Conservation (phyloP, 2,113 vertebrate species). For the Porphyrio hochstetteri region DNA sequence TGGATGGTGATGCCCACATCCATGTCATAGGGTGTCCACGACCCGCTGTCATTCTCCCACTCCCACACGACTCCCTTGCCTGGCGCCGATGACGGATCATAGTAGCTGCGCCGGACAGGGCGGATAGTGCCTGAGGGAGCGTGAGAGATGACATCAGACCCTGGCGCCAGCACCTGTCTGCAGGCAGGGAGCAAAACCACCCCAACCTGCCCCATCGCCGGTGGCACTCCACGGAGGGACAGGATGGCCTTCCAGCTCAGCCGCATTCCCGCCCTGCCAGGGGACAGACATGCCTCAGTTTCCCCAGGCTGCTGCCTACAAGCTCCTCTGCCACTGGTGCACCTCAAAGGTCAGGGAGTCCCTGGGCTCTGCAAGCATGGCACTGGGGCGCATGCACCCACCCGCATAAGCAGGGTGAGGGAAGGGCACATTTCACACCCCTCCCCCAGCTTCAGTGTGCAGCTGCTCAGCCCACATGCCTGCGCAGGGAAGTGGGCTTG, state of each 20-base stretch:
- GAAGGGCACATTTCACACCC: background rate
- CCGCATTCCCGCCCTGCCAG: background rate
- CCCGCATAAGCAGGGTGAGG: background rate
- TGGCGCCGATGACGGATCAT: slow-evolving; percentile 71
- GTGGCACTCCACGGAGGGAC: fast-evolving
- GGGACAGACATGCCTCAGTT: background rate
- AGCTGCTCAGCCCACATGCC: fast-evolving
- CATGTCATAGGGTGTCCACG: slow-evolving; percentile 81
- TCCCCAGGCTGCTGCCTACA: background rate
- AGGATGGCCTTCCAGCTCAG: fast-evolving
- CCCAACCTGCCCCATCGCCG: background rate
- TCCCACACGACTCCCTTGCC: slow-evolving; percentile 83
- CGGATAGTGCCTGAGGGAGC: slow-evolving; percentile 76
- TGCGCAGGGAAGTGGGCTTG: fast-evolving
- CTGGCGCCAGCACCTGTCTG: background rate
- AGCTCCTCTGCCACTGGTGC: fast-evolving
- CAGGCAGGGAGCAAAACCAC: background rate
- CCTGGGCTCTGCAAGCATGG: fast-evolving
- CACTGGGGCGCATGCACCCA: background rate
- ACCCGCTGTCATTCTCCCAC: slow-evolving; percentile 80
- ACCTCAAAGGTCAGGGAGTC: background rate
- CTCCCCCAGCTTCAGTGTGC: fast-evolving
- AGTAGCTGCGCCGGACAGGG: slow-evolving; percentile 79
- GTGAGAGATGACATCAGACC: background rate
- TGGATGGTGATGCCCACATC: slow-evolving; percentile 81